These are phyloP conservation scores for Chrysopilus asiliformis DNA, from an alignment of 2,888 invertebrate genomes.

Conservation along the genomic window DNA sequence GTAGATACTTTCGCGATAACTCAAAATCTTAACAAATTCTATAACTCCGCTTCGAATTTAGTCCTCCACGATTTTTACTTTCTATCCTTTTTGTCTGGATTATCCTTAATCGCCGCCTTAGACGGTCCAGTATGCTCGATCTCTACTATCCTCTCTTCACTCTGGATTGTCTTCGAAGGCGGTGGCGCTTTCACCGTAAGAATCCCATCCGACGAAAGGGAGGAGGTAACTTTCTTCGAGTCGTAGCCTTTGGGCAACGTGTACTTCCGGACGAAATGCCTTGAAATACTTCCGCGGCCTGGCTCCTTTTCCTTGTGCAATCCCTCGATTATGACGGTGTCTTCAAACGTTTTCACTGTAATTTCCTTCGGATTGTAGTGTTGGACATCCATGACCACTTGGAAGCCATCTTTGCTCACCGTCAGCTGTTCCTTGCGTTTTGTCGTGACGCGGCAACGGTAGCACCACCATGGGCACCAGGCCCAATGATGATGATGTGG, in stretches of 20 bases:
- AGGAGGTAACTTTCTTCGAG: slow-evolving; percentile 51
- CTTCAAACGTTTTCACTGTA: slow-evolving; percentile 54
- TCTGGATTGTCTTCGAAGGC: slow-evolving; percentile 23
- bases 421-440: too few species aligned
- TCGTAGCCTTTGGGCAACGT: slow-evolving; percentile 55
- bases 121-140: slow-evolving; percentile 50
- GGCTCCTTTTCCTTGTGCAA: slow-evolving; percentile 56
- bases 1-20: too few species aligned
- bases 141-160: slow-evolving; percentile 39
- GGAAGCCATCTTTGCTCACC: slow-evolving; percentile 44
- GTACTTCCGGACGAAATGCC: slow-evolving; percentile 57
- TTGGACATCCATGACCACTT: slow-evolving; percentile 53
- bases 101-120: too few species aligned
- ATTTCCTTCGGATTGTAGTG: slow-evolving; percentile 60
- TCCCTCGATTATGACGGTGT: slow-evolving; percentile 52
- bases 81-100: too few species aligned
- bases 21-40: too few species aligned
- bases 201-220: slow-evolving; percentile 54
- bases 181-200: slow-evolving; percentile 49
- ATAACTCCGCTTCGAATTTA: too few species aligned
- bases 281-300: slow-evolving; percentile 51
- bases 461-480: too few species aligned
- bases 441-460: too few species aligned
- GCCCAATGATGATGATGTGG: too few species aligned
- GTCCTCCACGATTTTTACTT: too few species aligned